Evolutionary conservation across 2,797 vertebrate species (phyloP), one percentile per base, ranked within the genome.

Genomic region (Sarcoramphus papa): DNA sequence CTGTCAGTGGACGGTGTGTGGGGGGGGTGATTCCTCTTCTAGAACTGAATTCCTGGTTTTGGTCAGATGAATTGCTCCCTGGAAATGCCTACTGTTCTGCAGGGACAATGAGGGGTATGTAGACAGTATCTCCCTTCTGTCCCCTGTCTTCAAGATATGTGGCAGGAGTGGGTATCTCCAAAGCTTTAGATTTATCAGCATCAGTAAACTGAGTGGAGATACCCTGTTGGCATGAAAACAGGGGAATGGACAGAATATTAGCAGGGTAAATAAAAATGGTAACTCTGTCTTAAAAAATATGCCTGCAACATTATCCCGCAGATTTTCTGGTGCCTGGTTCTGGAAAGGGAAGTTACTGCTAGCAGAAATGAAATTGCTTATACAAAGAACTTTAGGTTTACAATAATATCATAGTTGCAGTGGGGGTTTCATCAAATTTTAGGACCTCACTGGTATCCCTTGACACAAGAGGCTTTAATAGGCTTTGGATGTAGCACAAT

Each of bases 381-480:
- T 73, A 85, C 70, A 88, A 79, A 89, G 75, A 96, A 90, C 45
- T 93, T 88, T 10, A 64, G 16, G 53, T 91, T 95, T 88, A 85
- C 73, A 91, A 64, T 88, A 94, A 92, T 70, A 95, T 86, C 54
- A 33, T 33, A 59, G 81, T 60, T 83, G 56, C 80, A 89, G 53
- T 24, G 53, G 47, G 75, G 77, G 47, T 64, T 96, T 95, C 93
- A 94, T 96, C 72, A 92, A 6, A 91, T 95, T 97, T 96, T 96
- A 94, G 93, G 95, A 87, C 91, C 57, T 89, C 53, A 37, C 28
- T 93, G 51, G 89, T 94, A 75, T 96, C 96, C 96, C 95, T 91
- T 86, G 93, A 93, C 92, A 97, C 92, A 95, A 92, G 74, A 94
- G 80, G 35, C 47, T 96, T 92, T 97, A 96, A 97, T 95, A 94